Evolutionary conservation across 2,113 vertebrate genomes (phyloP), one percentile per base, ranked within the genome.

Genomic region (Peromyscus polionotus): DNA sequence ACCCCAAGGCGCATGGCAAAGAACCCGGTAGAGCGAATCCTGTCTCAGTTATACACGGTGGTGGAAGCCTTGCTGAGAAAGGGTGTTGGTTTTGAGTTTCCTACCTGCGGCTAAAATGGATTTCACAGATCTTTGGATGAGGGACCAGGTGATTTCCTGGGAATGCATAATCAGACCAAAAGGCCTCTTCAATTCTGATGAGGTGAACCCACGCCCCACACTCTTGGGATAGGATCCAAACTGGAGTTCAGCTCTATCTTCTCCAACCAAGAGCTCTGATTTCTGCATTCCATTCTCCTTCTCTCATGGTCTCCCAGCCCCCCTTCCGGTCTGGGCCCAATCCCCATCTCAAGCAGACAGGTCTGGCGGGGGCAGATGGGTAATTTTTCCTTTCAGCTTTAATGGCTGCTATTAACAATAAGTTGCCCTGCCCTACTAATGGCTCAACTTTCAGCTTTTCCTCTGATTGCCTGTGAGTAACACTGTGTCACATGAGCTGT

Each of bases 401-500:
- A 97, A 98, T 95, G 97, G 96, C 96, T 90, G 95, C 97, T 97
- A 90, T 97, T 97, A 97, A 94, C 96, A 92, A 92, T 80, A 96
- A 96, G 97, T 95, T 76, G 95, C 97, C 97, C 92, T 96, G 96
- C 96, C 96, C 96, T 95, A 48, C 92, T 54, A 90, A 96, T 73
- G 96, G 97, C 96, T 95, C 96, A 68, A 95, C 97, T 95, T 95
- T 92, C 97, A 93, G 98, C 97, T 80, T 97, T 90, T 68, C 31
- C 96, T 97, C 96, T 91, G 98, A 96, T 86, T 97, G 97, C 96
- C 95, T 93, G 45, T 95, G 97, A 97, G 96, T 96, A 94, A 97
- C 95, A 72, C 97, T 84, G 95, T 96, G 98, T 97, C 97, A 96
- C 97, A 96, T 93, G 98, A 97, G 94, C 97, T 96, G 96, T 97